Percentiles rank a stretch among this genome's conserved stretches.
Conservation (phyloP, 37 sponge, comb jelly and placozoan genomes). For the Tethya wilhelma region DNA sequence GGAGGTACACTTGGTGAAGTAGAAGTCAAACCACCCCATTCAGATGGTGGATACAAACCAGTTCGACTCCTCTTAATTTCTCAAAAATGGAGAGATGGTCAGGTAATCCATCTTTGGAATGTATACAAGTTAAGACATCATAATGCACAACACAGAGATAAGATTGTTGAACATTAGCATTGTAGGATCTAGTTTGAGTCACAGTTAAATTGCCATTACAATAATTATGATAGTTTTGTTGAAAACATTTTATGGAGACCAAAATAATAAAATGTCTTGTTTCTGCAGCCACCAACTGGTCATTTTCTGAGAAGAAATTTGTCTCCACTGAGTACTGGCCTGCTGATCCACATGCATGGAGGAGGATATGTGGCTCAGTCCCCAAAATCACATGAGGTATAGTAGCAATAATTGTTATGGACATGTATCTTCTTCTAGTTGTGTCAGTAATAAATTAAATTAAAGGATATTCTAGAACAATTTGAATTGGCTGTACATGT, state of each 20-base stretch:
- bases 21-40: conserved; percentile 54
- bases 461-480: too few relatives aligned
- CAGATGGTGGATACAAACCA: conserved; percentile 58
- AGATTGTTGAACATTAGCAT: too few relatives aligned
- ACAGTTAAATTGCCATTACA: too few relatives aligned
- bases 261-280: too few relatives aligned
- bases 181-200: too few relatives aligned
- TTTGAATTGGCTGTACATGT: too few relatives aligned
- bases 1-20: conserved; percentile 38
- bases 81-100: conserved; percentile 59
- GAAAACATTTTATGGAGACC: too few relatives aligned
- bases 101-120: conserved; percentile 30
- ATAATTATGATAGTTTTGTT: too few relatives aligned
- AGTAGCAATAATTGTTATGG: neutral
- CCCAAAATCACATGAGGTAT: conserved; percentile 87
- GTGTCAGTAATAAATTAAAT: too few relatives aligned
- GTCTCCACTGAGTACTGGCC: conserved; percentile 38
- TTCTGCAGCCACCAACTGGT: too few relatives aligned
- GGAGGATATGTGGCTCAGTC: conserved; percentile 95
- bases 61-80: conserved; percentile 61
- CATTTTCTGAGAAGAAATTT: neutral
- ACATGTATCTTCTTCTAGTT: too few relatives aligned
- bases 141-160: neutral
- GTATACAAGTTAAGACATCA: neutral
- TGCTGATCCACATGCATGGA: conserved; percentile 93